These are phyloP conservation scores for Anolis apletophallus DNA, from an alignment of 2,797 vertebrate genomes.

Conservation along the genomic window DNA sequence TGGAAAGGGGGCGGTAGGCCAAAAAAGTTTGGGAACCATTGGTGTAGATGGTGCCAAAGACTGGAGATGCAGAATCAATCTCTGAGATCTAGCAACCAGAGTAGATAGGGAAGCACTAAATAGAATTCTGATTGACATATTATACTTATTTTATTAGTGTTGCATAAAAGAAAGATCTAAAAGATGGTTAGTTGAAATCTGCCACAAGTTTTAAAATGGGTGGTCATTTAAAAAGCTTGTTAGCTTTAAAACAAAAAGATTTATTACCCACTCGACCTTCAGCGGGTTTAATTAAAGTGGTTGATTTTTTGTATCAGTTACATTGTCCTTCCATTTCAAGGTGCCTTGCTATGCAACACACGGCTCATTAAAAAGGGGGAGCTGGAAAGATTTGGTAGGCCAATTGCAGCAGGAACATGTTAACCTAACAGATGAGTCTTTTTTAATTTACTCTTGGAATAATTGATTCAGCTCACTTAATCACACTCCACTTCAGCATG, in stretches of 20 bases:
- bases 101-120: constrained; percentile 38
- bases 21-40: no score
- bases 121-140: constrained; percentile 33
- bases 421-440: neutral
- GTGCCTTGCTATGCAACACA: constrained; percentile 31
- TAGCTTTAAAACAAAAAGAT: constrained; percentile 37
- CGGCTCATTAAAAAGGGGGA: neutral
- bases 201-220: constrained; percentile 51
- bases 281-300: constrained; percentile 53
- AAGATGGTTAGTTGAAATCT: constrained; percentile 53
- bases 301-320: constrained; percentile 41
- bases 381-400: neutral
- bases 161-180: constrained; percentile 10
- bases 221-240: constrained; percentile 9
- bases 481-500: neutral
- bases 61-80: no score
- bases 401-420: constrained; percentile 13
- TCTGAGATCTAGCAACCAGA: no score
- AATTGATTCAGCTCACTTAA: constrained; percentile 25
- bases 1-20: no score
- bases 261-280: constrained; percentile 32
- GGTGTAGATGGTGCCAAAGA: no score
- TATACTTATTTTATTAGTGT: constrained; percentile 4
- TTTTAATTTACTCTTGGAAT: constrained; percentile 6
- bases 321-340: constrained; percentile 46